These are phyloP conservation scores for Chloroceryle aenea DNA, from an alignment of 2,113 vertebrate genomes.

Conservation along the genomic window DNA sequence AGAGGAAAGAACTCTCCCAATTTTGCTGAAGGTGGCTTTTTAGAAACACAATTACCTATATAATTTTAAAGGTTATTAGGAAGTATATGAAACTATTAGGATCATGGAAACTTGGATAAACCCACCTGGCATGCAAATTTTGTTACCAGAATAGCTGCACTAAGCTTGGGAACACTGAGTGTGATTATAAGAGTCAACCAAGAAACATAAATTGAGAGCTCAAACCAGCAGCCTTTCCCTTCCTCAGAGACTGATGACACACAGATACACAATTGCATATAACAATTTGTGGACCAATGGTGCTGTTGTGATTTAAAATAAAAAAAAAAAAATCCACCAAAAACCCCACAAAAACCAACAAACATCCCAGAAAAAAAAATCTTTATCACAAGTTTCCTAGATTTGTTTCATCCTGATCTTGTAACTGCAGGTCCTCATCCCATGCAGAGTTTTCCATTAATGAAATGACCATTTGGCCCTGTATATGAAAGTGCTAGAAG, in stretches of 20 bases:
- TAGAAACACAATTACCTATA: neutral
- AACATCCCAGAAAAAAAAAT: neutral
- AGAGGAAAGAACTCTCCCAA: neutral
- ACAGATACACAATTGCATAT: constrained; percentile 10
- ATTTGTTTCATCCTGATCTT: neutral
- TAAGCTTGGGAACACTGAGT: constrained; percentile 3
- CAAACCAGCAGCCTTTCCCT: constrained; percentile 1
- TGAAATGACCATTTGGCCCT: neutral
- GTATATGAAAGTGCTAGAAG: neutral
- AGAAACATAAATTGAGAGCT: constrained; percentile 52
- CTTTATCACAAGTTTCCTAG: neutral
- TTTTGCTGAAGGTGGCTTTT: constrained; percentile 18
- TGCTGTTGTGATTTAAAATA: neutral
- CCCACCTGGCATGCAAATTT: constrained; percentile 34
- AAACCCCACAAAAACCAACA: too few relatives aligned
- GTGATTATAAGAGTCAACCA: constrained; percentile 36
- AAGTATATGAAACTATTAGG: constrained; percentile 20
- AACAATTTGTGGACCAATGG: neutral
- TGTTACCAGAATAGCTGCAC: neutral
- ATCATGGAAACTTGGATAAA: constrained; percentile 30
- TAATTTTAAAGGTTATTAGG: constrained; percentile 30
- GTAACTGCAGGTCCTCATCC: neutral
- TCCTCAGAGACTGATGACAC: constrained; percentile 42
- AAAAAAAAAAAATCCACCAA: too few relatives aligned
- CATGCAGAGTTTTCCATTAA: neutral